Conservation (phyloP, 2,888 invertebrate genomes). For the Pristionchus fissidentatus region DNA sequence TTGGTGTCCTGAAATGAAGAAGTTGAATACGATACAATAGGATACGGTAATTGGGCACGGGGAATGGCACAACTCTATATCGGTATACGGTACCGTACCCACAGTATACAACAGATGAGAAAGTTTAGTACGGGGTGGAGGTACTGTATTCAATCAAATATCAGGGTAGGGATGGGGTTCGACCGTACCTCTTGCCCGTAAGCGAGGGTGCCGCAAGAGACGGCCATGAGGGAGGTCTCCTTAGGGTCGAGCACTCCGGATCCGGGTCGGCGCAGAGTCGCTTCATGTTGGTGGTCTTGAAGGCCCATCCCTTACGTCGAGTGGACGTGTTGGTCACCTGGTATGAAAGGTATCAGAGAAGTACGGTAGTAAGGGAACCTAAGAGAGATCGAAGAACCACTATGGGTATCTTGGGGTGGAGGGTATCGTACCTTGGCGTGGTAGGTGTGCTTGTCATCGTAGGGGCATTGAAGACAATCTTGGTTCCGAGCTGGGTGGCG, state of each 20-base stretch:
- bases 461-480: constrained; percentile 31
- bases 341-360: not conserved
- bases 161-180: not conserved
- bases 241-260: constrained; percentile 7
- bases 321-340: not conserved
- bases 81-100: too few relatives aligned
- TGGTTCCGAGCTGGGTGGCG: not conserved
- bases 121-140: too few relatives aligned
- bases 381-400: not conserved
- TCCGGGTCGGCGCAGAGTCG: not conserved
- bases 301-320: not conserved
- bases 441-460: constrained; percentile 32
- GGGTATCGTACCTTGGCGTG: constrained; percentile 8
- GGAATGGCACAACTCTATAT: too few relatives aligned
- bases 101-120: too few relatives aligned
- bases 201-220: not conserved
- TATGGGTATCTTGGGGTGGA: not conserved
- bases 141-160: too few relatives aligned
- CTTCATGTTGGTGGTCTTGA: not conserved
- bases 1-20: too few relatives aligned
- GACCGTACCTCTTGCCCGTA: constrained; percentile 31
- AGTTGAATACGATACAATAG: too few relatives aligned
- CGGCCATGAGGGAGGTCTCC: constrained; percentile 1
- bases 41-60: too few relatives aligned
- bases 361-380: not conserved